Conservation (phyloP, 1,140 invertebrate genomes). For the Aphelenchoides avenae region DNA sequence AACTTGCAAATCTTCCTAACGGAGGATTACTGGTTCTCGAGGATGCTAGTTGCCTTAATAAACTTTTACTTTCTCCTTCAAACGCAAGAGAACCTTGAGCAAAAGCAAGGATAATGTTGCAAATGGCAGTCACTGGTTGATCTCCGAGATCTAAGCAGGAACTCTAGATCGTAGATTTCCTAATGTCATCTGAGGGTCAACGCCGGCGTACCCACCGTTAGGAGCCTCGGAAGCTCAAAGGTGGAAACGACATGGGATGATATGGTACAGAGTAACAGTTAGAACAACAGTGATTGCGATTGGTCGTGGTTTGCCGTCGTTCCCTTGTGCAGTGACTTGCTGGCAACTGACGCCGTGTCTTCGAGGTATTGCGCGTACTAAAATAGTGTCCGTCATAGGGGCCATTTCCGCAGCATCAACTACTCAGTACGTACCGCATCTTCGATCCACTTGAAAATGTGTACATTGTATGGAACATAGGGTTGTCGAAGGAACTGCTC, state of each 20-base stretch:
- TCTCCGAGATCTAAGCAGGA: background rate
- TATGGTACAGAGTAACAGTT: constrained; percentile 23
- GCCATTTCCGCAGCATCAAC: too few relatives aligned
- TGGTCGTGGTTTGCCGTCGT: constrained; percentile 17
- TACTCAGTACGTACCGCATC: constrained; percentile 45
- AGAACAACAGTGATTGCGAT: constrained; percentile 15
- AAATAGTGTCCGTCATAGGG: background rate
- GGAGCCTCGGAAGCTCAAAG: constrained; percentile 4
- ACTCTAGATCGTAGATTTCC: too few relatives aligned
- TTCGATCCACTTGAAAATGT: constrained; percentile 58
- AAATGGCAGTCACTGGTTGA: background rate
- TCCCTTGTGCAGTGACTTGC: constrained; percentile 30
- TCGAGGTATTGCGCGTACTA: constrained; percentile 27
- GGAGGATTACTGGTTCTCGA: too few relatives aligned
- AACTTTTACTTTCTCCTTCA: background rate
- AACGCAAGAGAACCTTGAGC: background rate
- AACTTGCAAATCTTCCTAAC: background rate
- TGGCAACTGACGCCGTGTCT: constrained; percentile 18
- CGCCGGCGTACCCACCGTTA: constrained; percentile 8
- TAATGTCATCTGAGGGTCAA: too few relatives aligned
- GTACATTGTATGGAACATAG: constrained; percentile 58
- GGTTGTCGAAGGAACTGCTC: constrained; percentile 57
- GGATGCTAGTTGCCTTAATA: background rate
- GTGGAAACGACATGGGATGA: constrained; percentile 20
- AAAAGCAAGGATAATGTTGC: background rate